phyloP scores from a whole-genome alignment of 2,888 invertebrate species.

The Smittia aterrima region DNA sequence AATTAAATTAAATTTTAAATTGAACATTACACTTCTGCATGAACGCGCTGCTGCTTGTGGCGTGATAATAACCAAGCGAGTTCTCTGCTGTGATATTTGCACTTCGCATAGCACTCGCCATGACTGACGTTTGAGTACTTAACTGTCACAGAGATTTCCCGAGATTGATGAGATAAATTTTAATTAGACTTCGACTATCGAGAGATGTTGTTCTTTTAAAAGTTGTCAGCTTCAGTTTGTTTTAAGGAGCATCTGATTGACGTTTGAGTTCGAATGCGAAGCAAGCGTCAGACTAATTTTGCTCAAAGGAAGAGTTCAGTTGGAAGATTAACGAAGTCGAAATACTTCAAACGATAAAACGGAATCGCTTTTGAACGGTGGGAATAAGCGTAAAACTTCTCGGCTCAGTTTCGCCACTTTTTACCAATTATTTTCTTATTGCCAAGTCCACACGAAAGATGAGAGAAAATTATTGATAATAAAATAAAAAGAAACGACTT shows the following conservation, averaged over 20 bases:
- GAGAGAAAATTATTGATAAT: conserved; percentile 22
- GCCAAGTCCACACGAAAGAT: background rate
- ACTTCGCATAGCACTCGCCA: too few relatives aligned
- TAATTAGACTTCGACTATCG: too few relatives aligned
- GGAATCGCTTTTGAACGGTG: background rate
- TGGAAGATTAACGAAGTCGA: background rate
- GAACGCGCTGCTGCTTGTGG: background rate
- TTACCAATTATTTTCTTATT: conserved; percentile 18
- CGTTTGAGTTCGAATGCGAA: background rate
- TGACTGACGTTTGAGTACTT: too few relatives aligned
- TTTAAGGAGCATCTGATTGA: background rate
- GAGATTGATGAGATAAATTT: too few relatives aligned
- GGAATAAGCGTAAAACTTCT: conserved; percentile 26
- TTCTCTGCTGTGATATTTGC: too few relatives aligned
- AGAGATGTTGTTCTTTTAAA: too few relatives aligned
- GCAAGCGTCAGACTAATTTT: background rate
- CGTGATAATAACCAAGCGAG: too few relatives aligned
- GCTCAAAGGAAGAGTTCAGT: background rate
- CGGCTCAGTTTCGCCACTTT: background rate
- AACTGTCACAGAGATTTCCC: too few relatives aligned
- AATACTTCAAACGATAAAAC: background rate
- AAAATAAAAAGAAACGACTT: conserved; percentile 19
- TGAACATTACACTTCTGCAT: background rate
- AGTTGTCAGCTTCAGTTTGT: background rate
- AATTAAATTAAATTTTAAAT: background rate